phyloP scores from a whole-genome alignment of 2,113 vertebrate species.

The Numenius arquata region DNA sequence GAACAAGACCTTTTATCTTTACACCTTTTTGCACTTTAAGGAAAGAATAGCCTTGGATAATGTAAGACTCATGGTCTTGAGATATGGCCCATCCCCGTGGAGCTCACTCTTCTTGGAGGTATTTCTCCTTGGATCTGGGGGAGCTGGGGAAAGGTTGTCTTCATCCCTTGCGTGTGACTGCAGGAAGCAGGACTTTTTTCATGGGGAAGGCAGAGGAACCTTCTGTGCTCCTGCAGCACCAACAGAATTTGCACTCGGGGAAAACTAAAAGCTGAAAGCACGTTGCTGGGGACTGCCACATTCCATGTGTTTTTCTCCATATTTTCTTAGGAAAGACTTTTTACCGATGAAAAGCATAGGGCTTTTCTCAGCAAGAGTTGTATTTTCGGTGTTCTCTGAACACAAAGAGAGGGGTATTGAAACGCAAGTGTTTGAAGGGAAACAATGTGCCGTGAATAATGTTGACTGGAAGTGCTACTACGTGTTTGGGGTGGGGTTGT shows the following conservation, averaged over 20 bases:
- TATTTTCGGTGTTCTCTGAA: not conserved
- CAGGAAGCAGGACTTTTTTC: not conserved
- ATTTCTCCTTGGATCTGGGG: not conserved
- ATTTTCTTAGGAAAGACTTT: not conserved
- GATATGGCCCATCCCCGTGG: accelerated
- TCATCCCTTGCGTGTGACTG: accelerated
- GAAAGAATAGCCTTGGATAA: not conserved
- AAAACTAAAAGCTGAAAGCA: not conserved
- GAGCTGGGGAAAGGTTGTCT: not conserved
- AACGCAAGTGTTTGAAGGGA: not conserved
- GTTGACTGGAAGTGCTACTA: not conserved
- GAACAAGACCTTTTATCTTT: not conserved
- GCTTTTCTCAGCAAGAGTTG: not conserved
- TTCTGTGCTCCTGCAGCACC: not conserved
- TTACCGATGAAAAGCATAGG: not conserved
- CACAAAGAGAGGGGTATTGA: not conserved
- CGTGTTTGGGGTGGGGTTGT: not conserved
- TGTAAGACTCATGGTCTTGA: not conserved
- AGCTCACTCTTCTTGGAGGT: not conserved
- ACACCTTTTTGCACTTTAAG: not conserved
- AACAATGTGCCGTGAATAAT: not conserved
- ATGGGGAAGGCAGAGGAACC: not conserved
- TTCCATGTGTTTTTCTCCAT: not conserved
- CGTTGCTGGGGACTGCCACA: not conserved
- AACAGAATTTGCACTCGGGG: not conserved